Conservation (phyloP, 2,113 vertebrate genomes). For the Irena cyanogastra region DNA sequence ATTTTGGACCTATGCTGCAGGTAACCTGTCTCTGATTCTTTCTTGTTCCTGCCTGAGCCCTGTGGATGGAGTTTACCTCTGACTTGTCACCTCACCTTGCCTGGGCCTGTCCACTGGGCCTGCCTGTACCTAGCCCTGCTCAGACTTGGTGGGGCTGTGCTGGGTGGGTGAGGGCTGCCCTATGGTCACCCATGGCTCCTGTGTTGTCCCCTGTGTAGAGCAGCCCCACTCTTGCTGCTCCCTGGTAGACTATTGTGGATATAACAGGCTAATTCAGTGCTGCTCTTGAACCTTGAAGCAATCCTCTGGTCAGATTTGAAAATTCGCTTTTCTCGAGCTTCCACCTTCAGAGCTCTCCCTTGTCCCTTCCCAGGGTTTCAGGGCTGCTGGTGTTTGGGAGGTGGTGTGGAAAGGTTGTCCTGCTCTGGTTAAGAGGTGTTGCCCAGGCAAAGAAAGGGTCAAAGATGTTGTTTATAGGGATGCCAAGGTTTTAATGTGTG, state of each 20-base stretch:
- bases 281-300: not conserved
- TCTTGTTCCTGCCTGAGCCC: not conserved
- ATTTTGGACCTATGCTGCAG: not conserved
- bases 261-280: not conserved
- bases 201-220: not conserved
- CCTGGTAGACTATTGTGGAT: not conserved
- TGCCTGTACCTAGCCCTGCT: not conserved
- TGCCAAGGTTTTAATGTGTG: not conserved
- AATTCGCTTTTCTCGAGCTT: not conserved
- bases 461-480: not conserved
- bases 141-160: not conserved
- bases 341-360: not conserved
- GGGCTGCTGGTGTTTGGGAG: not conserved
- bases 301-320: not conserved
- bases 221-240: accelerated
- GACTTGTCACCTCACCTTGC: not conserved
- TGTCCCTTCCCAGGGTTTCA: not conserved
- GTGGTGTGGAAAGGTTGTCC: not conserved
- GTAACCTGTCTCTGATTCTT: not conserved
- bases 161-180: accelerated
- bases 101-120: not conserved
- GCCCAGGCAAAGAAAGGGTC: not conserved
- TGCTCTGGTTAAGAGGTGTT: not conserved
- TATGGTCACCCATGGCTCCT: not conserved
- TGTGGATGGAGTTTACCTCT: not conserved